Conservation (phyloP, 1,140 invertebrate genomes). For the Pectinophora gossypiella region DNA sequence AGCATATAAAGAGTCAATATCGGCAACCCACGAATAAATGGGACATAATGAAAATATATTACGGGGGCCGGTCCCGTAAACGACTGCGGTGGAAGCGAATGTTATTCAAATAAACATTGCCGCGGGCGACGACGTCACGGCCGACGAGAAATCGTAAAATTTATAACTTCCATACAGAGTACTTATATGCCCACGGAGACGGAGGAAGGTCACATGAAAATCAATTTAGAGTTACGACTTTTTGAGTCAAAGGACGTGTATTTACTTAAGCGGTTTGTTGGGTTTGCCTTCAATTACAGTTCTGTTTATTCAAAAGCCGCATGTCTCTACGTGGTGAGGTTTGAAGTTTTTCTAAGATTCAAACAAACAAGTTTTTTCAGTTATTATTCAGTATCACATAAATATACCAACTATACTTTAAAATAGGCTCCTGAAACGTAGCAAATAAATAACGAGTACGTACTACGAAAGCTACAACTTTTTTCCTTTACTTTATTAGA, state of each 20-base stretch:
- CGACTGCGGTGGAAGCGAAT: slow-evolving; percentile 38
- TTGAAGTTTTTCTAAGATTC: no score
- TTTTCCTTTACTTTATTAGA: no score
- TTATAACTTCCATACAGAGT: slow-evolving; percentile 42
- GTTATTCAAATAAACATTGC: slow-evolving; percentile 62
- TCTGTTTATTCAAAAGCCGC: no score
- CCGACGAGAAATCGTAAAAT: slow-evolving; percentile 53
- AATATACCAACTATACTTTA: no score
- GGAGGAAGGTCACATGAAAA: neutral
- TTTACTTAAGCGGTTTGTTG: neutral
- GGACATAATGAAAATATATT: slow-evolving; percentile 64
- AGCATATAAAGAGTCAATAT: slow-evolving; percentile 54
- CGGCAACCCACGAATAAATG: slow-evolving; percentile 54
- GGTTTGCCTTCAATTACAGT: neutral
- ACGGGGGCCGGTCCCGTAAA: slow-evolving; percentile 45
- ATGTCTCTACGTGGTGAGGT: no score
- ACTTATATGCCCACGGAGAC: slow-evolving; percentile 3
- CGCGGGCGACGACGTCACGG: slow-evolving; percentile 40
- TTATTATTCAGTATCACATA: no score
- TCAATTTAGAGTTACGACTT: neutral
- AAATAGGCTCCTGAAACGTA: no score
- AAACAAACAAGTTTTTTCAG: no score
- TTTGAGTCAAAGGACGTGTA: neutral
- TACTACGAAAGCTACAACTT: no score
- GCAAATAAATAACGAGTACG: no score